Evolutionary conservation across 1,140 invertebrate species (phyloP), one percentile per base, ranked within the genome.

Genomic region (Achatina immaculata): DNA sequence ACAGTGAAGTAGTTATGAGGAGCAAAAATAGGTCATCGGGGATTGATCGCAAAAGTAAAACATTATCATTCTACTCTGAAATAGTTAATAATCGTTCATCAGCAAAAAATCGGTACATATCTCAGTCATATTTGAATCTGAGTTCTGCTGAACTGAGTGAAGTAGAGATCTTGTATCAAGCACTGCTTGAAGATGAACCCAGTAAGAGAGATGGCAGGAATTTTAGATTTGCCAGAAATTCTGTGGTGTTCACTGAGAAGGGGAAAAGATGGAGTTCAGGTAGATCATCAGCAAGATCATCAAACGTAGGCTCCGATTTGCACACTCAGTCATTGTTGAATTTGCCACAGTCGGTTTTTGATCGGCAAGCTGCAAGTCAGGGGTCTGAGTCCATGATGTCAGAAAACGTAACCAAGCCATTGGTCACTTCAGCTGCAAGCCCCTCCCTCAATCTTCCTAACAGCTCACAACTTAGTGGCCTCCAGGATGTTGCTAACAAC

Each of bases 141-240:
- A 40, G n/a, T 31, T 14, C 66, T 36, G 34, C 34, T 11, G 42
- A 72, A 16, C 38, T 40, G 1, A 36, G 36, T n/a, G 69, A 72
- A 28, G 69, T 72, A 16, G 69, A 72, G 28, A 43, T 72, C 36
- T 28, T 72, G 42, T 72, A 72, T 45, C 19, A 45, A 28, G 69
- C 40, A 11, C 28, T 72, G n/a, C 14, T 72, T 9, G 69, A 72
- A 24, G 69, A 72, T 40, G 38, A 45, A 7, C 16, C 40, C 1
- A 40, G 40, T 28, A 72, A 11, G 11, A 24, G 3, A 43, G 69
- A 72, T 7, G 7, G 45, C 19, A 48, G 45, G 19, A 11, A 48
- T 48, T 48, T 48, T 48, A 19, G 45, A 19, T 7, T 11, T 11
- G 7, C 45, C 45, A 48, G 45, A 48, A 19, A 19, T 36, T 14